Conservation (phyloP, 2,888 invertebrate species). For the Hybos culiciformis region DNA sequence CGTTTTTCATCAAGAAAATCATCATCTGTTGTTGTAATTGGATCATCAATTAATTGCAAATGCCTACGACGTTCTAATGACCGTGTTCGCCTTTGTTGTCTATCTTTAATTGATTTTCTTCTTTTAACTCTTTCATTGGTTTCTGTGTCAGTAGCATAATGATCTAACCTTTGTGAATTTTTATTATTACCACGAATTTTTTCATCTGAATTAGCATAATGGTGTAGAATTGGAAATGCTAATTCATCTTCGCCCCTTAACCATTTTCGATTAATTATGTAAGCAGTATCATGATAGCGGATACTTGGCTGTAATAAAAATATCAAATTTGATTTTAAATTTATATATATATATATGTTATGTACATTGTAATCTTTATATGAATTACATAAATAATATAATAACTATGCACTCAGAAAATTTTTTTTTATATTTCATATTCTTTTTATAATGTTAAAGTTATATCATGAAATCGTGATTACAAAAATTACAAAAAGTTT, state of each 20-base stretch:
- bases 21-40: neutral
- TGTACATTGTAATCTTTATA: too few species aligned
- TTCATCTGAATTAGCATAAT: slow-evolving; percentile 3
- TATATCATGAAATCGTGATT: too few species aligned
- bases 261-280: slow-evolving; percentile 16
- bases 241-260: slow-evolving; percentile 12
- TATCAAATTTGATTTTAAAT: neutral
- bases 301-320: slow-evolving; percentile 13
- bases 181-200: neutral
- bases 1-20: too few species aligned
- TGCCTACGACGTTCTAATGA: slow-evolving; percentile 5
- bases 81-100: neutral
- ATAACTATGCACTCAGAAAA: neutral
- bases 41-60: neutral
- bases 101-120: neutral
- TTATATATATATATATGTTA: too few species aligned
- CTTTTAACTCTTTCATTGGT: neutral
- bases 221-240: slow-evolving; percentile 12
- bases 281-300: slow-evolving; percentile 15
- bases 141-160: neutral
- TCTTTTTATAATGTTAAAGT: too few species aligned
- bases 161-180: neutral
- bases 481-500: too few species aligned
- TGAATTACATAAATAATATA: too few species aligned
- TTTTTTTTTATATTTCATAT: too few species aligned